Percentiles rank a stretch among this genome's conserved stretches.
Evolutionary conservation across 2,888 invertebrate species (phyloP).

Genomic region (Nymphalis urticae): DNA sequence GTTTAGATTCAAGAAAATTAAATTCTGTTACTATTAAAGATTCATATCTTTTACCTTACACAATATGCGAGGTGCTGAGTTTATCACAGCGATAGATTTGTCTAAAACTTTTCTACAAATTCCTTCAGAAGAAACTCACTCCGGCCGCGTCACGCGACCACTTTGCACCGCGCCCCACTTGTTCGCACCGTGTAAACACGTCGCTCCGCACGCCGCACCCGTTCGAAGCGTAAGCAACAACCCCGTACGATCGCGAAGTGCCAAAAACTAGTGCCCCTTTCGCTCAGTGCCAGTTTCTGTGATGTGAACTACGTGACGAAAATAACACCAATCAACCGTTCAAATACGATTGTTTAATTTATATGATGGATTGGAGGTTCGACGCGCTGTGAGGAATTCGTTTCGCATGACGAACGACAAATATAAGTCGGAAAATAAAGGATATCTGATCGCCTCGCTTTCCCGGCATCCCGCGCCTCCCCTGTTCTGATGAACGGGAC

Average conservation of each 20-base stretch:
- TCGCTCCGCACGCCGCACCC: constrained; percentile 50
- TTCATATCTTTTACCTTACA: too few species aligned
- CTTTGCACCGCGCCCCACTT: constrained; percentile 57
- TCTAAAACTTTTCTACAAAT: too few species aligned
- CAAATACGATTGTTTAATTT: constrained; percentile 66
- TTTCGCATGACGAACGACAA: constrained; percentile 72
- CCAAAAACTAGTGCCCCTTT: constrained; percentile 56
- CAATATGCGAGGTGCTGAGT: too few species aligned
- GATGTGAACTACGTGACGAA: constrained; percentile 33
- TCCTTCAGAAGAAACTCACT: too few species aligned
- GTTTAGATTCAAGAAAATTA: too few species aligned
- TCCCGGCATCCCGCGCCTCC: too few species aligned
- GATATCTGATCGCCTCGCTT: constrained; percentile 62
- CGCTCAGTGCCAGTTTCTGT: constrained; percentile 25
- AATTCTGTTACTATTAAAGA: too few species aligned
- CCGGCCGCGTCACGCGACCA: constrained; percentile 76
- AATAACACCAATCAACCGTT: constrained; percentile 53
- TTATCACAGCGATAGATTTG: too few species aligned
- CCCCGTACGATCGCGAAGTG: constrained; percentile 55
- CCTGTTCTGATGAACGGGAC: too few species aligned
- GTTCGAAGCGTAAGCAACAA: constrained; percentile 35
- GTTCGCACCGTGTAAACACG: constrained; percentile 36
- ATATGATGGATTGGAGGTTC: constrained; percentile 59
- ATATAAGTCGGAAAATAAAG: constrained; percentile 74
- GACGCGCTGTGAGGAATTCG: constrained; percentile 63